Evolutionary conservation across 1,140 invertebrate species (phyloP).

Genomic region (Formica selysi): DNA sequence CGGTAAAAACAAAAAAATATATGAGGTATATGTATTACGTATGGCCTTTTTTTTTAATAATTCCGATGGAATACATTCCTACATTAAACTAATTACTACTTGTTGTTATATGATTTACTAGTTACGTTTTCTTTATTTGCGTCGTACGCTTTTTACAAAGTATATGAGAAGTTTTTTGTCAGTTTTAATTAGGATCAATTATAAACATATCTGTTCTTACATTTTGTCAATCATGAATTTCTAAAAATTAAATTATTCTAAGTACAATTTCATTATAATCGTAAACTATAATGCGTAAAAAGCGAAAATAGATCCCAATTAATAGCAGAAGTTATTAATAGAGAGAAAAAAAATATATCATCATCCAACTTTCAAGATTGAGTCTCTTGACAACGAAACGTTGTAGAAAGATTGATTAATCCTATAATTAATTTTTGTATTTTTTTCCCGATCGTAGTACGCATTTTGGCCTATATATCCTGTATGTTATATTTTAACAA

Average conservation of each 20-base stretch:
- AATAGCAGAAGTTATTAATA: not conserved
- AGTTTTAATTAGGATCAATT: too few species aligned
- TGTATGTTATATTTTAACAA: slow-evolving; percentile 1
- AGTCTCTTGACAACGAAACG: not conserved
- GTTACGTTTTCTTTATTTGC: not conserved
- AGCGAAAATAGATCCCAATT: not conserved
- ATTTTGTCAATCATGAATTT: not conserved
- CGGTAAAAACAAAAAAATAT: not conserved
- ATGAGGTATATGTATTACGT: not conserved
- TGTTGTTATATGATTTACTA: not conserved
- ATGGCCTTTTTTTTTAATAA: not conserved
- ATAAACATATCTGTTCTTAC: too few species aligned
- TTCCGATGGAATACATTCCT: not conserved
- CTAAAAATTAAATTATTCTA: not conserved
- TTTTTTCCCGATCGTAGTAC: too few species aligned
- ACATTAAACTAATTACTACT: not conserved
- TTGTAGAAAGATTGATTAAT: too few species aligned
- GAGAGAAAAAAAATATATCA: not conserved
- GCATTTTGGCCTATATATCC: not conserved
- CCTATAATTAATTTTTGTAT: too few species aligned
- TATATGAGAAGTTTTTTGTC: too few species aligned
- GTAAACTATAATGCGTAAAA: not conserved
- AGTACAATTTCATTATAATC: not conserved
- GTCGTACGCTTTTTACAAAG: too few species aligned
- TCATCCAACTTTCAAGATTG: not conserved